These are phyloP conservation scores for Serrognathus titanus DNA, from an alignment of 2,888 invertebrate genomes.

Conservation along the genomic window DNA sequence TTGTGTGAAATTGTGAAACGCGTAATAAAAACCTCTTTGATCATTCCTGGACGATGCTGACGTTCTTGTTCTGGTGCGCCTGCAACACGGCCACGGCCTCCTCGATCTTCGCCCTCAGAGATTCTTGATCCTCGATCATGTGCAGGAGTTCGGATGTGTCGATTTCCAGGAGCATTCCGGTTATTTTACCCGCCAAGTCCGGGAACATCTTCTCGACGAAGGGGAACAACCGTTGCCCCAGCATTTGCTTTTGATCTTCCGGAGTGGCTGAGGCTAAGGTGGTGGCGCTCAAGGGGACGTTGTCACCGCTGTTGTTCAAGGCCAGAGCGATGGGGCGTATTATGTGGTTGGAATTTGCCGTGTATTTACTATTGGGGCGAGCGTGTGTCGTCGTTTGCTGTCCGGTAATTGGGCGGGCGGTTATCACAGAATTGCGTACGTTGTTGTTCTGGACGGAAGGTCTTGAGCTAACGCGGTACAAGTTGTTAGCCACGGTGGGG, in stretches of 20 bases:
- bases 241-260: conserved; percentile 97
- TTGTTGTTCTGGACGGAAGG: conserved; percentile 60
- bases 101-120: conserved; percentile 93
- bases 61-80: conserved; percentile 76
- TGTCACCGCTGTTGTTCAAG: conserved; percentile 41
- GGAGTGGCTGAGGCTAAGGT: conserved; percentile 90
- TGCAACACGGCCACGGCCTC: conserved; percentile 97
- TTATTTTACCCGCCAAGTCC: conserved; percentile 93
- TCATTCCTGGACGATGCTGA: conserved; percentile 30
- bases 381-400: conserved; percentile 72
- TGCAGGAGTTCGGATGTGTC: conserved; percentile 96
- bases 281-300: conserved; percentile 86
- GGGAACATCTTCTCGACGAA: conserved; percentile 92
- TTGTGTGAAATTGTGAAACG: conserved; percentile 14
- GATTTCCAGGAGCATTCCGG: conserved; percentile 89
- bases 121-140: conserved; percentile 94
- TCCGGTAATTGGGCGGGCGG: conserved; percentile 78
- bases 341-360: conserved; percentile 64
- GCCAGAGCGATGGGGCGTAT: conserved; percentile 37
- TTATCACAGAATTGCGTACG: conserved; percentile 62
- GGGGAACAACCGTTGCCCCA: conserved; percentile 96
- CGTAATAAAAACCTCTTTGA: neutral
- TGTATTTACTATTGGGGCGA: conserved; percentile 79
- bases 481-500: conserved; percentile 49
- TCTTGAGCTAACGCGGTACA: conserved; percentile 39